These are phyloP conservation scores for Podarcis lilfordi DNA, from an alignment of 2,797 vertebrate species.

Conservation along the genomic window DNA sequence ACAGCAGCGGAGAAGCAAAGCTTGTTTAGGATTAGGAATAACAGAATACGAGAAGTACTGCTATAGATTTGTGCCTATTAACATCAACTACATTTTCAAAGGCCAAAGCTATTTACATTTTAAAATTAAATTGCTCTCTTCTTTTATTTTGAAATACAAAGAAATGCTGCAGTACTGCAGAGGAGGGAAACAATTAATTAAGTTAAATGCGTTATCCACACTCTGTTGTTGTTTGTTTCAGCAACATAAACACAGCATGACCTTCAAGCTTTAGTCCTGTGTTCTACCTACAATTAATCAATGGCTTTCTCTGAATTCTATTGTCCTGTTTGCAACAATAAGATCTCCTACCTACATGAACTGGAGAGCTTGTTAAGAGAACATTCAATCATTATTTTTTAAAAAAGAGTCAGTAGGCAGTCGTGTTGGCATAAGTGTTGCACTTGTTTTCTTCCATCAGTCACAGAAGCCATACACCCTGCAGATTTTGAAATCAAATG, in stretches of 20 bases:
- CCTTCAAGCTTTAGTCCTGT: slow-evolving; percentile 44
- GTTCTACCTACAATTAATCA: slow-evolving; percentile 28
- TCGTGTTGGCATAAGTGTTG: not conserved
- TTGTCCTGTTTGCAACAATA: slow-evolving; percentile 9
- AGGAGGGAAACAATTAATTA: slow-evolving; percentile 65
- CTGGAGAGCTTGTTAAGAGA: not conserved
- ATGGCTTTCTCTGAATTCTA: not conserved
- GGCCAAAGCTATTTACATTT: slow-evolving; percentile 68
- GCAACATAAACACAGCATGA: slow-evolving; percentile 45
- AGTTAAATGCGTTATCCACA: slow-evolving; percentile 56
- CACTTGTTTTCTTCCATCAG: not conserved
- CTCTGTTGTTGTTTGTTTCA: slow-evolving; percentile 31
- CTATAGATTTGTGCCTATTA: slow-evolving; percentile 64
- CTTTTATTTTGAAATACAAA: slow-evolving; percentile 54
- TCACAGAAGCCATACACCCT: not conserved
- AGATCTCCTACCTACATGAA: not conserved
- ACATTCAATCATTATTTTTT: not conserved
- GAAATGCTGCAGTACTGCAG: slow-evolving; percentile 50
- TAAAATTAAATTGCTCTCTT: slow-evolving; percentile 68
- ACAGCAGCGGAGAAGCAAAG: not conserved
- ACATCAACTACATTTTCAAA: slow-evolving; percentile 68
- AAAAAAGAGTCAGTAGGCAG: not conserved
- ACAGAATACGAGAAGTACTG: not conserved
- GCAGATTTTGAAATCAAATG: not conserved
- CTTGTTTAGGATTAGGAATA: not conserved